Conservation (phyloP, 2,888 invertebrate genomes). For the Campoletis raptor region DNA sequence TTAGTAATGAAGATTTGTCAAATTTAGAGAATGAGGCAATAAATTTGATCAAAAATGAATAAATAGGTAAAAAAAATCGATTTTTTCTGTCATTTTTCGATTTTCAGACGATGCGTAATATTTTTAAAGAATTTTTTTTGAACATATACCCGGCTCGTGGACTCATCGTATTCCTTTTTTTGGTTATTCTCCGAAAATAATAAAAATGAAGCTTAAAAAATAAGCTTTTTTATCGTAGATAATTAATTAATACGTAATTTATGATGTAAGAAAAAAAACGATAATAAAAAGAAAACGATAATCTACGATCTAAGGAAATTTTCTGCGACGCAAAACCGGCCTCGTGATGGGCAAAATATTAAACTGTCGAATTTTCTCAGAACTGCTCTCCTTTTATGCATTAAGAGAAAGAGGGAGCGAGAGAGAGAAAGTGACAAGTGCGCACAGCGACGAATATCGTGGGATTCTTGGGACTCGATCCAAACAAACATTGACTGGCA, state of each 20-base stretch:
- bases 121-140: background rate
- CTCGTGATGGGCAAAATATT: constrained; percentile 57
- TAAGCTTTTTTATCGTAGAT: background rate
- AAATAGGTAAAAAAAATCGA: background rate
- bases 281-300: background rate
- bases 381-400: constrained; percentile 69
- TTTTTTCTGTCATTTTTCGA: background rate
- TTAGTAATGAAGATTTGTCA: too few species aligned
- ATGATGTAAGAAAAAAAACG: background rate
- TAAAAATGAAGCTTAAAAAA: background rate
- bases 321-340: constrained; percentile 27
- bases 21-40: too few species aligned
- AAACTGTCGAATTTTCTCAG: constrained; percentile 71
- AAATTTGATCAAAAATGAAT: too few species aligned
- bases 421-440: constrained; percentile 73
- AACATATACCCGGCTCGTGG: constrained; percentile 49
- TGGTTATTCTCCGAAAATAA: background rate
- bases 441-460: constrained; percentile 71
- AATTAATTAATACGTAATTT: background rate
- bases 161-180: constrained; percentile 30
- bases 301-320: constrained; percentile 20
- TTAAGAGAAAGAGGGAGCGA: constrained; percentile 3
- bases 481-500: constrained; percentile 75
- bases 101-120: background rate
- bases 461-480: constrained; percentile 75